phyloP scores from a whole-genome alignment of 1,140 invertebrate genomes.

The Gryon sp. region DNA sequence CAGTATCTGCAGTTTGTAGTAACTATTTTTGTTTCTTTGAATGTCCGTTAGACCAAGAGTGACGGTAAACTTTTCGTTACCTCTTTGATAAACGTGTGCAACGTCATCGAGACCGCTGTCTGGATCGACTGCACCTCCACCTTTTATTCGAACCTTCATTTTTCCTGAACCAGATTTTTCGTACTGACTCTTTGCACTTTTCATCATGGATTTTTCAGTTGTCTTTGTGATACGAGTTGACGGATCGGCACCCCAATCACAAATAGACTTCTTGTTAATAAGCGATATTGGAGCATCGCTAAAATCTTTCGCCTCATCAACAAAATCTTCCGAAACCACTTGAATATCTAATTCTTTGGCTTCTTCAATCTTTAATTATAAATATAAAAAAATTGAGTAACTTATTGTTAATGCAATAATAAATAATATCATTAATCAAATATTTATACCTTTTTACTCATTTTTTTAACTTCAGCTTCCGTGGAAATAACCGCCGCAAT shows the following conservation, averaged over 20 bases:
- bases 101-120: conserved; percentile 89
- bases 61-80: conserved; percentile 85
- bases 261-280: conserved; percentile 87
- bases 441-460: conserved; percentile 74
- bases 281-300: conserved; percentile 81
- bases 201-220: conserved; percentile 52
- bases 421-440: not conserved
- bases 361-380: conserved; percentile 80
- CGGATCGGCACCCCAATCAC: conserved; percentile 90
- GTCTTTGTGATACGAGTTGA: conserved; percentile 79
- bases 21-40: conserved; percentile 93
- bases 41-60: conserved; percentile 93
- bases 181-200: conserved; percentile 84
- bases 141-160: conserved; percentile 91
- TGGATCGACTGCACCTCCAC: conserved; percentile 93
- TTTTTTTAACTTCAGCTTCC: conserved; percentile 85
- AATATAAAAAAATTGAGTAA: not conserved
- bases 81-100: conserved; percentile 88
- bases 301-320: conserved; percentile 84
- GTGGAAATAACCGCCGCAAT: conserved; percentile 89
- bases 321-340: conserved; percentile 88
- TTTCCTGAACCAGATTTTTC: conserved; percentile 82
- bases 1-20: conserved; percentile 96
- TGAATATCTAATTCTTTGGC: conserved; percentile 87
- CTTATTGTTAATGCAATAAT: not conserved